Base-by-base conservation (phyloP, 2,797 vertebrate genomes). In the Hoplostethus atlanticus region DNA sequence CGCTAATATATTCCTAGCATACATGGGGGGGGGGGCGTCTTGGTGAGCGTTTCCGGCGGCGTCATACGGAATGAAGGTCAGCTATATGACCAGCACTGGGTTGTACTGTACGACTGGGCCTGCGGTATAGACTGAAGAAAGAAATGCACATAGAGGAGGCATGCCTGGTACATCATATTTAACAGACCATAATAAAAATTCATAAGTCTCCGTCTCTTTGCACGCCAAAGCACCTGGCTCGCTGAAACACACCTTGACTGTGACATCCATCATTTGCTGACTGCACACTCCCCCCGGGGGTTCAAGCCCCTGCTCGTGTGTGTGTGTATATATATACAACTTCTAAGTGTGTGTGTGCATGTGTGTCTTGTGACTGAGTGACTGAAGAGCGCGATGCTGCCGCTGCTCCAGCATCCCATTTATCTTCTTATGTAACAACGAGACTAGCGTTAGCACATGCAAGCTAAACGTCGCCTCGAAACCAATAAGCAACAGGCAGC, bases 341-440 rank as follows among this genome's bases (percentile, higher is more conserved):
- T 67, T 51, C 53, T 48, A 57, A 44, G 62, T 21, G 55, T 38
- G 40, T 36, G 71, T 51, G 53, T 69, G 48, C 21, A 70, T 73
- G 52, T 46, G 44, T 69, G 55, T 52, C 25, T 38, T 53, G 73
- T 81, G 76, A 66, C 50, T 5, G 56, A 50, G 61, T 65, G 59
- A 81, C 72, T 75, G 68, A 76, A 72, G 81, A 87, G 78, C 54
- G 76, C 21, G 21, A 21, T 21, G 21, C 73, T 69, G 73, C 40
- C 44, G 48, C 11, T 55, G 83, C 76, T 79, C 63, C 76, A 67
- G 71, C 21, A 56, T 21, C 78, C 77, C 84, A 83, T 84, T 91
- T 87, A 92, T 92, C 91, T 89, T 84, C 87, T 94, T 93, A 94
- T 83, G 86, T 91, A 94, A 95, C 81, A 82, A 53, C 73, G 64